A percentile compares a stretch with the other conserved stretches of the same genome.
Conservation (phyloP, 2,113 vertebrate species). For the Reinhardtius hippoglossoides region DNA sequence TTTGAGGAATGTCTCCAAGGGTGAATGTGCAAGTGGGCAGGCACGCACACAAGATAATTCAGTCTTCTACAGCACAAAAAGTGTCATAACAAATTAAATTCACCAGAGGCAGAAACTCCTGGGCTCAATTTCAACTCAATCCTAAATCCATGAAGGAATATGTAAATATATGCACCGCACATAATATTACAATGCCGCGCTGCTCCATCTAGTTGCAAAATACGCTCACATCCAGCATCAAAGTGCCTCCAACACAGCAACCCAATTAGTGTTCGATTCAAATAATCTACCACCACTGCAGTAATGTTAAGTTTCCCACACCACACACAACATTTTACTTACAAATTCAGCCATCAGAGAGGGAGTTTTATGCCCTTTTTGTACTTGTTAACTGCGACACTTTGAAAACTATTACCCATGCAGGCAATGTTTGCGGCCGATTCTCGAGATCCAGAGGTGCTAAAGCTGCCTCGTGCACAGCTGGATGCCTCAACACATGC, state of each 20-base stretch:
- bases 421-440: slow-evolving; percentile 11
- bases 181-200: slow-evolving; percentile 63
- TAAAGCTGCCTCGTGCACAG: slow-evolving; percentile 15
- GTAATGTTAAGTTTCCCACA: slow-evolving; percentile 23
- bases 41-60: slow-evolving; percentile 63
- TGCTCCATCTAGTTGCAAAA: slow-evolving; percentile 55
- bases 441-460: slow-evolving; percentile 3
- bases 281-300: slow-evolving; percentile 48
- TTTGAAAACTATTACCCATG: slow-evolving; percentile 10
- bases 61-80: slow-evolving; percentile 65
- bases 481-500: slow-evolving; percentile 15
- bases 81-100: slow-evolving; percentile 80
- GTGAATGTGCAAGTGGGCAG: slow-evolving; percentile 65
- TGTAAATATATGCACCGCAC: slow-evolving; percentile 74
- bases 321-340: slow-evolving; percentile 34
- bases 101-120: slow-evolving; percentile 76
- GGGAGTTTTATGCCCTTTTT: slow-evolving; percentile 19
- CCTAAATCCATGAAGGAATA: slow-evolving; percentile 76
- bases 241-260: slow-evolving; percentile 45
- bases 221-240: slow-evolving; percentile 54
- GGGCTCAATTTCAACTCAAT: slow-evolving; percentile 78
- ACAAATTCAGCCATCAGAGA: slow-evolving; percentile 41
- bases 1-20: slow-evolving; percentile 71
- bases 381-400: slow-evolving; percentile 29
- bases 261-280: slow-evolving; percentile 55